Conservation (phyloP, 2,888 invertebrate genomes). For the Fissipunctia ypsillon region DNA sequence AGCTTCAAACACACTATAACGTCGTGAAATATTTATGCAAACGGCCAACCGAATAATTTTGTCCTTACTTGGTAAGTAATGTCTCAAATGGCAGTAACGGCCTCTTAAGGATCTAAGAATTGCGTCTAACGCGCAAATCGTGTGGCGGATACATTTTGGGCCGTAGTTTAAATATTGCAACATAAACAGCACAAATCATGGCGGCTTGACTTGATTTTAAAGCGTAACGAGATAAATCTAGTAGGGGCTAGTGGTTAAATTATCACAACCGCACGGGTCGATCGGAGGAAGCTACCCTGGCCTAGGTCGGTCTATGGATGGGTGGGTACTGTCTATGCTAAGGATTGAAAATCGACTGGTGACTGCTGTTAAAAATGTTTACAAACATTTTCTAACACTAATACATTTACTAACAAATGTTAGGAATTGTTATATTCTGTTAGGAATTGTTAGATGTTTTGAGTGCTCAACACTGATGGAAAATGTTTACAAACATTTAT, state of each 20-base stretch:
- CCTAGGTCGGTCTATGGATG: not conserved
- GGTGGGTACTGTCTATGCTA: too few species aligned
- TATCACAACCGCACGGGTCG: not conserved
- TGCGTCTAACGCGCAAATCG: constrained; percentile 47
- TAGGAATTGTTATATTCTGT: too few species aligned
- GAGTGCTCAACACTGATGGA: too few species aligned
- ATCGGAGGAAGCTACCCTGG: not conserved
- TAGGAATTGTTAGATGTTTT: too few species aligned
- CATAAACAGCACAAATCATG: constrained; percentile 5
- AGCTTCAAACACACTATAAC: constrained; percentile 10
- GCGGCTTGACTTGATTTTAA: constrained; percentile 1
- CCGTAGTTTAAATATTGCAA: constrained; percentile 31
- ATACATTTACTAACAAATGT: too few species aligned
- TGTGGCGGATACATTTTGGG: constrained; percentile 42
- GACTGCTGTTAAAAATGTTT: too few species aligned
- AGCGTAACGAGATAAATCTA: constrained; percentile 15
- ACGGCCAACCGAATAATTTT: constrained; percentile 41
- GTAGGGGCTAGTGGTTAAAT: not conserved
- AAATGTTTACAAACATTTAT: too few species aligned
- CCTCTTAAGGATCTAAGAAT: constrained; percentile 45
- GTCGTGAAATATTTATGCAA: constrained; percentile 53
- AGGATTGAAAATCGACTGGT: too few species aligned
- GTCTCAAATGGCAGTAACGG: constrained; percentile 32
- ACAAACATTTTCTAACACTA: too few species aligned
- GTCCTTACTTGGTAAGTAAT: constrained; percentile 52